phyloP scores from a whole-genome alignment of 1,140 invertebrate species.

The Drosophila pachea region DNA sequence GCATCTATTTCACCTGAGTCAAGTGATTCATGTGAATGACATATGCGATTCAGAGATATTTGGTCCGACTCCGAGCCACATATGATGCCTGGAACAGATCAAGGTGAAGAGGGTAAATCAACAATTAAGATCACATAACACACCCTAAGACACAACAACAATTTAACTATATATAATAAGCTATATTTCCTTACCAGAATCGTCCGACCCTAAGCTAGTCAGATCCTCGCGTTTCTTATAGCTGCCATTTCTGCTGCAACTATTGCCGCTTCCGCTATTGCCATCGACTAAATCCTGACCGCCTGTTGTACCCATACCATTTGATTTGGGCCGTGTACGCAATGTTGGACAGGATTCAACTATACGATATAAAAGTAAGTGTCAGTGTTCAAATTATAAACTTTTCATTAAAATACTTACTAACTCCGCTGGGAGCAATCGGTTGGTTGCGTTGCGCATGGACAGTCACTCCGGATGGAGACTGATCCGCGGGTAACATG shows the following conservation, averaged over 20 bases:
- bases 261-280: conserved; percentile 42
- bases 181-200: conserved; percentile 83
- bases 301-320: conserved; percentile 47
- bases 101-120: conserved; percentile 12
- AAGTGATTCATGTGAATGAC: conserved; percentile 84
- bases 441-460: conserved; percentile 7
- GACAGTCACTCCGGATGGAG: conserved; percentile 10
- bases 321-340: conserved; percentile 67
- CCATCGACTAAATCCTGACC: conserved; percentile 45
- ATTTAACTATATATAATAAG: background rate
- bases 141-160: background rate
- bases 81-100: conserved; percentile 82
- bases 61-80: conserved; percentile 84
- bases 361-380: conserved; percentile 10
- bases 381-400: background rate
- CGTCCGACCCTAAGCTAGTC: conserved; percentile 89
- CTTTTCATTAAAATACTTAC: conserved; percentile 16
- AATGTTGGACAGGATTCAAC: conserved; percentile 68
- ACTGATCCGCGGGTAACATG: background rate
- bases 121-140: conserved; percentile 55
- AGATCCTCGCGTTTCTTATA: conserved; percentile 83
- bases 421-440: conserved; percentile 20
- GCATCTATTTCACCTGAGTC: conserved; percentile 84
- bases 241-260: conserved; percentile 58
- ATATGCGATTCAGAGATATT: conserved; percentile 78